A percentile compares a stretch with the other conserved stretches of the same genome.
phyloP scores from a whole-genome alignment of 2,797 vertebrate species.

The Enteromius mattozi region DNA sequence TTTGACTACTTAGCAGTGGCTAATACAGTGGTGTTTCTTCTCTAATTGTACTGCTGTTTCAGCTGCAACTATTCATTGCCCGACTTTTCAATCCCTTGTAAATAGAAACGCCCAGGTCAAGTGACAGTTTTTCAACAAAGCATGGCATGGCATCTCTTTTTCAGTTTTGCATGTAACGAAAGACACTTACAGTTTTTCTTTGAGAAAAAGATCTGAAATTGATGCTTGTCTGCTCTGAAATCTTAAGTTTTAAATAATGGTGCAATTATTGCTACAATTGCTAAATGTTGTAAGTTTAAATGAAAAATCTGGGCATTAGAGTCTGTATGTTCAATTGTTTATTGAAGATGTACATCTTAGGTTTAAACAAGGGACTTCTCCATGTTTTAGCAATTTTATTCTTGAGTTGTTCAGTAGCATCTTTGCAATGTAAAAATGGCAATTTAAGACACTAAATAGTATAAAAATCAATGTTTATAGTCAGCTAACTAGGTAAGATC shows the following conservation, averaged over 20 bases:
- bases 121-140: conserved; percentile 51
- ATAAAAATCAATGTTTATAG: neutral
- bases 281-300: neutral
- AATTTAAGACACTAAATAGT: neutral
- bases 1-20: conserved; percentile 70
- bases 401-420: neutral
- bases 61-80: conserved; percentile 66
- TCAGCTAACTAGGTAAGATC: neutral
- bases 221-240: neutral
- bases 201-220: neutral
- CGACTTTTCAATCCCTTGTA: conserved; percentile 74
- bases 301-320: neutral
- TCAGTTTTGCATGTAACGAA: conserved; percentile 1
- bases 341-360: neutral
- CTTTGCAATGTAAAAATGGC: neutral
- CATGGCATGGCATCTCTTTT: conserved; percentile 23
- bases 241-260: neutral
- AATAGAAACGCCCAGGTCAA: conserved; percentile 69
- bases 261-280: neutral
- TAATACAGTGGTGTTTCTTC: conserved; percentile 74
- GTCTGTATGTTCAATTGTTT: neutral
- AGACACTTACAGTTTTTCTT: conserved; percentile 1
- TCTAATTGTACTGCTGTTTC: conserved; percentile 74
- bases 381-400: neutral
- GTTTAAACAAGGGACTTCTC: neutral